Evolutionary conservation across 2,797 vertebrate genomes (phyloP).

Genomic region (Micropoecilia bifurca): DNA sequence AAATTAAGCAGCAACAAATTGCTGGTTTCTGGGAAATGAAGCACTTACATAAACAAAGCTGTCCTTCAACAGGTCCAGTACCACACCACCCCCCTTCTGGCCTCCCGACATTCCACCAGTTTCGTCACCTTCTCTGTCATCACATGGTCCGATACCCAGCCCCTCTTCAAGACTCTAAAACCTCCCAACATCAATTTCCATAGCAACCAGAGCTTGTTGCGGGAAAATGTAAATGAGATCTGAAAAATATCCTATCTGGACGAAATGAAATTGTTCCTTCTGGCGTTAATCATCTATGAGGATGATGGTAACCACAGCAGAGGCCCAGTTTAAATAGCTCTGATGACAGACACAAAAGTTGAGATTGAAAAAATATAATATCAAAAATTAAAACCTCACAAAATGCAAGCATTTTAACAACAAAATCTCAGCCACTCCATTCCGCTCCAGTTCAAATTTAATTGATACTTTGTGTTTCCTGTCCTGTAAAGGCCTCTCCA

Average conservation of each 20-base stretch:
- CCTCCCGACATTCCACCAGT: conserved; percentile 8
- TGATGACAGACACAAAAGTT: not conserved
- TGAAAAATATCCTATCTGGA: conserved; percentile 5
- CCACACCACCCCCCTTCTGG: not conserved
- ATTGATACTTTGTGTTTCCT: not conserved
- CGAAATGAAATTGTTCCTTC: not conserved
- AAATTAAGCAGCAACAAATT: too few relatives aligned
- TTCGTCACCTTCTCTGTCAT: conserved; percentile 16
- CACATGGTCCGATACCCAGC: not conserved
- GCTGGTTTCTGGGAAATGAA: not conserved
- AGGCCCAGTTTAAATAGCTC: not conserved
- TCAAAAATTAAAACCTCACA: not conserved
- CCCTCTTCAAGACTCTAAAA: not conserved
- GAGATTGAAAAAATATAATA: not conserved
- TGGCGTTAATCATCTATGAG: not conserved
- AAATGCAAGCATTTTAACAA: not conserved
- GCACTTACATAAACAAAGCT: conserved; percentile 3
- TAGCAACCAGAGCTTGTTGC: not conserved
- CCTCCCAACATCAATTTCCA: not conserved
- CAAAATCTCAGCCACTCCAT: not conserved
- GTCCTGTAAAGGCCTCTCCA: not conserved
- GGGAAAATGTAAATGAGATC: not conserved
- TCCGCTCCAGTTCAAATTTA: not conserved
- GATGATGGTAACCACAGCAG: not conserved
- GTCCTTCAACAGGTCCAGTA: conserved; percentile 7